Conservation (phyloP, 2,113 vertebrate genomes). For the Columba janthina region DNA sequence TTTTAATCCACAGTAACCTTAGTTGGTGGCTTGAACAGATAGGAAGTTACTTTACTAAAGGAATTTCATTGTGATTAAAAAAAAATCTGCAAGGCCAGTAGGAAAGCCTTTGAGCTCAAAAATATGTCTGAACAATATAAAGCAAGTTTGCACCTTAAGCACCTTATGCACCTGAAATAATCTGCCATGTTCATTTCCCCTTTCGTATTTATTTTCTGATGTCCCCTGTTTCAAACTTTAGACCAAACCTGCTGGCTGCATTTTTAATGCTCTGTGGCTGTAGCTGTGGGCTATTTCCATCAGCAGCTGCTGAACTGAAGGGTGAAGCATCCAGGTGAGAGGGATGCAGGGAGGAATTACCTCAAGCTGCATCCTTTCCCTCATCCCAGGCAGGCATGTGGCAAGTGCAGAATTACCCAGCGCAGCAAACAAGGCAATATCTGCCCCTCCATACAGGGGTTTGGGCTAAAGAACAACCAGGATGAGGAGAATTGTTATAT, state of each 20-base stretch:
- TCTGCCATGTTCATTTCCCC: background rate
- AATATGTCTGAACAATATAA: background rate
- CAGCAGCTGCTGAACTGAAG: background rate
- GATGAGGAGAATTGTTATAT: background rate
- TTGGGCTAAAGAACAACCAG: background rate
- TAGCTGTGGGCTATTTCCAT: background rate
- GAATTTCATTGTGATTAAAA: background rate
- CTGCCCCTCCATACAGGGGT: rapidly evolving
- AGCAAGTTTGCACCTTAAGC: background rate
- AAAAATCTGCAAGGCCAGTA: background rate
- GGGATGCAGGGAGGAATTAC: background rate
- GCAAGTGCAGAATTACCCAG: background rate
- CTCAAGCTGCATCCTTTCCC: background rate
- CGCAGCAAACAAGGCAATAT: background rate
- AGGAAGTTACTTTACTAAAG: background rate
- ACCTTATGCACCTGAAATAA: background rate
- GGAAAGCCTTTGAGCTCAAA: background rate
- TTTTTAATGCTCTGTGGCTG: background rate
- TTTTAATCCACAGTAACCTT: background rate
- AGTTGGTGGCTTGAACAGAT: background rate
- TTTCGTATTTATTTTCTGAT: background rate
- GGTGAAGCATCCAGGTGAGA: background rate
- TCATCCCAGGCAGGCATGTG: background rate
- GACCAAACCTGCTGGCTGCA: background rate
- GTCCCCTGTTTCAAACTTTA: background rate